Evolutionary conservation across 2,113 vertebrate genomes (phyloP).

Genomic region (Prietella phreatophila): DNA sequence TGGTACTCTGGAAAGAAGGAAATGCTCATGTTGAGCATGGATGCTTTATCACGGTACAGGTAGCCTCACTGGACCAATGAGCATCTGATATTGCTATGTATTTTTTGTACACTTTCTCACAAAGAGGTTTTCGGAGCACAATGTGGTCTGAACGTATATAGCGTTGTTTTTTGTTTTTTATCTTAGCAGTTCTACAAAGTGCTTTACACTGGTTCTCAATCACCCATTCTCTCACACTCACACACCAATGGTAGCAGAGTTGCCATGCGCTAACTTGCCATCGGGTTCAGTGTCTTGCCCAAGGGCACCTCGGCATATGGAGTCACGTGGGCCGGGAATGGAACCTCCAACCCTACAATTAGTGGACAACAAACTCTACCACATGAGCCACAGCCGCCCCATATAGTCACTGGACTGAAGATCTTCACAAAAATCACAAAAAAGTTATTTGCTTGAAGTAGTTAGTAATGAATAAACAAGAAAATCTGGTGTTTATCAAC

Average conservation of each 20-base stretch:
- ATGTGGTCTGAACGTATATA: not conserved
- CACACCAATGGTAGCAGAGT: too few relatives aligned
- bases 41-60: not conserved
- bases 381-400: too few relatives aligned
- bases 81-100: not conserved
- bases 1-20: not conserved
- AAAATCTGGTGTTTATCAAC: not conserved
- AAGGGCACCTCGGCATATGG: too few relatives aligned
- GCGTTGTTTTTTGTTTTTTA: too few relatives aligned
- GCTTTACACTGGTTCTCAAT: too few relatives aligned
- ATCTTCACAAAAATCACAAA: not conserved
- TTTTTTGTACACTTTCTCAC: not conserved
- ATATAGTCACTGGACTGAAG: not conserved
- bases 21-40: not conserved
- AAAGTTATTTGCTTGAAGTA: not conserved
- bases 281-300: too few relatives aligned
- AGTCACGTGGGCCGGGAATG: too few relatives aligned
- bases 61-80: not conserved
- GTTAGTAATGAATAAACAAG: not conserved
- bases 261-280: too few relatives aligned
- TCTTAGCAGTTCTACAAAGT: too few relatives aligned
- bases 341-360: too few relatives aligned
- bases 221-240: too few relatives aligned
- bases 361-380: too few relatives aligned
- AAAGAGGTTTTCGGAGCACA: not conserved